Conservation (phyloP, 2,113 vertebrate genomes). For the Sus scrofa region DNA sequence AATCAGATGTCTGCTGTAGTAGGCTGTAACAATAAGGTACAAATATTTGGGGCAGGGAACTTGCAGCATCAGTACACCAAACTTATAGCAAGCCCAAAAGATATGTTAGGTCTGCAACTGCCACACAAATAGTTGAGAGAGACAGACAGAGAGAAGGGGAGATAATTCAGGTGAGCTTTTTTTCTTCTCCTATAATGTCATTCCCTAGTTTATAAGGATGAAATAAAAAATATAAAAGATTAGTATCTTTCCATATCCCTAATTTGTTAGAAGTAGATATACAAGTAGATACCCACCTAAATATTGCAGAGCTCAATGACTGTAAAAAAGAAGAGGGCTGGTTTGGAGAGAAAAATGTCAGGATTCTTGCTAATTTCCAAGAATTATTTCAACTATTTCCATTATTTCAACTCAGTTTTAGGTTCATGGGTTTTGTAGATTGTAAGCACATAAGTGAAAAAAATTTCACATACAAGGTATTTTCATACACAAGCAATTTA, state of each 20-base stretch:
- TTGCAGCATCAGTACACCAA: not conserved
- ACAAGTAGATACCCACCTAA: not conserved
- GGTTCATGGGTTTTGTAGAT: constrained; percentile 6
- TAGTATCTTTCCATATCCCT: not conserved
- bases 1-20: not conserved
- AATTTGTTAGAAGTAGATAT: not conserved
- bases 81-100: not conserved
- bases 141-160: not conserved
- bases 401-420: not conserved
- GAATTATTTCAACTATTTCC: too few species aligned
- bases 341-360: not conserved
- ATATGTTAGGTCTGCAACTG: not conserved
- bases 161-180: not conserved
- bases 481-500: constrained; percentile 39
- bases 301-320: not conserved
- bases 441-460: not conserved
- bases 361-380: not conserved
- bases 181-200: not conserved
- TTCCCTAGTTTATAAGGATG: not conserved
- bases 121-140: not conserved
- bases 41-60: not conserved
- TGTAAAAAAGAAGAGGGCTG: not conserved
- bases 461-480: not conserved
- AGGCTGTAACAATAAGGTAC: not conserved
- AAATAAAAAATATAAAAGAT: not conserved